Evolutionary conservation across 2,113 vertebrate genomes (phyloP).

Genomic region (Brachionichthys hirsutus): DNA sequence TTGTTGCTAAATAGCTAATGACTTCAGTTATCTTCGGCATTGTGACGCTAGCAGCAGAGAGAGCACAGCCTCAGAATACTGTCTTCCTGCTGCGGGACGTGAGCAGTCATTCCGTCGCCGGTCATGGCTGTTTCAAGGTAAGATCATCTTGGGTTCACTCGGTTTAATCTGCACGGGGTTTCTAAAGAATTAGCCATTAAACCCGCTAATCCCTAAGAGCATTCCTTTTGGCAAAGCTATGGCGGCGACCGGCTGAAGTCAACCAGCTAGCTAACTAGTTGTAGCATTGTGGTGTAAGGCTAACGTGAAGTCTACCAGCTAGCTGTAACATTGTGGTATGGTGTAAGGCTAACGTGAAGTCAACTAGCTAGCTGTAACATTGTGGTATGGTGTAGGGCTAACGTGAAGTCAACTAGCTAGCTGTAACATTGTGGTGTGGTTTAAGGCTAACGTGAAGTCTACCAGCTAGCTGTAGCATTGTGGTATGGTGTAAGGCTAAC

Average conservation of each 20-base stretch:
- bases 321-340: not conserved
- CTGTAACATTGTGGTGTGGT: not conserved
- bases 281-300: not conserved
- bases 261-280: conserved; percentile 11
- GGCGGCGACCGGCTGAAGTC: conserved; percentile 18
- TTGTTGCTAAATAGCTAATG: conserved; percentile 59
- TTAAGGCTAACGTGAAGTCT: not conserved
- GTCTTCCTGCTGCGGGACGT: conserved; percentile 44
- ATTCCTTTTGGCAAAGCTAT: conserved; percentile 32
- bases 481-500: no score
- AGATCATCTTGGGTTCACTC: conserved; percentile 35
- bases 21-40: conserved; percentile 21
- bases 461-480: no score
- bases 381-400: not conserved
- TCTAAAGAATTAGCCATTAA: conserved; percentile 5
- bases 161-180: no score
- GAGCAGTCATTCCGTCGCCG: conserved; percentile 6
- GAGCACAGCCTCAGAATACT: conserved; percentile 1
- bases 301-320: not conserved
- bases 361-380: not conserved
- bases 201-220: conserved; percentile 39
- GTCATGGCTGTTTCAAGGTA: conserved; percentile 80
- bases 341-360: not conserved
- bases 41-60: conserved; percentile 15
- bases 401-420: not conserved